These are phyloP conservation scores for Callorhinus ursinus DNA, from an alignment of 2,113 vertebrate species.

Conservation along the genomic window DNA sequence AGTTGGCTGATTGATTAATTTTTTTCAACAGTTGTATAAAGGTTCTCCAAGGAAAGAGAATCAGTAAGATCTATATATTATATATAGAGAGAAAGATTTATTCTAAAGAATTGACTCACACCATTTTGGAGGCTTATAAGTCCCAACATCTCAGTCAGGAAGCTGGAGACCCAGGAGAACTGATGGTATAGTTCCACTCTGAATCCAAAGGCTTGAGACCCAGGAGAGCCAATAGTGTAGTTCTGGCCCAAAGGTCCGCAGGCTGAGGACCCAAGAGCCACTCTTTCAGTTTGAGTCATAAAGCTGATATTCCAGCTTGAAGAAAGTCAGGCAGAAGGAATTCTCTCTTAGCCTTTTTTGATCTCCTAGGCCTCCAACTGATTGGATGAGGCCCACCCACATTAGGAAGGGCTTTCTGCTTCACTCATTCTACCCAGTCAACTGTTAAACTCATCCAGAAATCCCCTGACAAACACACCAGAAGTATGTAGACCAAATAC, in stretches of 20 bases:
- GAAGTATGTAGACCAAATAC: neutral
- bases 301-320: neutral
- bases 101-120: neutral
- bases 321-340: neutral
- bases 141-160: neutral
- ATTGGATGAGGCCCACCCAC: neutral
- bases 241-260: neutral
- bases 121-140: neutral
- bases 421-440: neutral
- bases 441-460: neutral
- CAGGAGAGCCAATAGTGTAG: neutral
- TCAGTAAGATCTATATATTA: neutral
- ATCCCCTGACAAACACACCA: neutral
- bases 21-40: neutral
- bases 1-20: neutral
- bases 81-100: neutral
- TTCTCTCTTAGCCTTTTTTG: neutral
- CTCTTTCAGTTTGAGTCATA: neutral
- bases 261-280: neutral
- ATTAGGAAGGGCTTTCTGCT: neutral
- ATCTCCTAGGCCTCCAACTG: neutral
- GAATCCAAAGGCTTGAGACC: neutral
- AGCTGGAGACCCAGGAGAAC: neutral
- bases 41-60: neutral
- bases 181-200: neutral